These are phyloP conservation scores for Drosophila merina DNA, from an alignment of 2,888 invertebrate genomes.

Conservation along the genomic window DNA sequence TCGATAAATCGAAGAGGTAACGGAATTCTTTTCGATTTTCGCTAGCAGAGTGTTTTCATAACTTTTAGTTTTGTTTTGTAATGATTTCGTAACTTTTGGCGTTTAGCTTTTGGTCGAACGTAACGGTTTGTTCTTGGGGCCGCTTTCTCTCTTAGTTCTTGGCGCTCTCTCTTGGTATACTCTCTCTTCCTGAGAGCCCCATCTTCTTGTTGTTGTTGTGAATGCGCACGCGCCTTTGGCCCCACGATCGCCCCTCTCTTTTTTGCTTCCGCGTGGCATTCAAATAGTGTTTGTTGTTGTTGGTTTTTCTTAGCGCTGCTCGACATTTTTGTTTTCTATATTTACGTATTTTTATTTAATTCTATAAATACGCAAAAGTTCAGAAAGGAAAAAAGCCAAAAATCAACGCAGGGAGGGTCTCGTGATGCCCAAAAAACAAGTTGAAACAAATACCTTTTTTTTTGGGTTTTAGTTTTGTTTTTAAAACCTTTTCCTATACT, in stretches of 20 bases:
- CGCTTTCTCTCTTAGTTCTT: slow-evolving; percentile 14
- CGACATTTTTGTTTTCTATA: slow-evolving; percentile 61
- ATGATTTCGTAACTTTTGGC: slow-evolving; percentile 77
- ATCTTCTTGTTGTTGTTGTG: slow-evolving; percentile 26
- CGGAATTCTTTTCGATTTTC: neutral
- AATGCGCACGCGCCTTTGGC: slow-evolving; percentile 46
- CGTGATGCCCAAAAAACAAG: slow-evolving; percentile 61
- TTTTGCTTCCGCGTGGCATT: slow-evolving; percentile 71
- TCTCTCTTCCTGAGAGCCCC: too few species aligned
- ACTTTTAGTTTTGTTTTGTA: slow-evolving; percentile 73
- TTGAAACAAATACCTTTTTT: neutral
- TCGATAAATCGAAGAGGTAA: slow-evolving; percentile 11
- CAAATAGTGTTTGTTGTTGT: slow-evolving; percentile 52
- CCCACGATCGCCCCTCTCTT: slow-evolving; percentile 15
- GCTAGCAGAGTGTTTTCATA: slow-evolving; percentile 31
- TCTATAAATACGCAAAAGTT: slow-evolving; percentile 63
- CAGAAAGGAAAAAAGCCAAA: slow-evolving; percentile 27
- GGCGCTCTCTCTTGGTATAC: neutral
- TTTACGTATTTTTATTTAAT: slow-evolving; percentile 67
- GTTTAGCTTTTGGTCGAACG: slow-evolving; percentile 50
- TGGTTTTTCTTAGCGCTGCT: slow-evolving; percentile 50
- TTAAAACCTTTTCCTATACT: too few species aligned
- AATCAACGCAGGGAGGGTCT: slow-evolving; percentile 57
- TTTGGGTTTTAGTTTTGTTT: too few species aligned
- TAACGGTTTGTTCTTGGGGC: slow-evolving; percentile 39